Conservation (phyloP, 1,140 invertebrate genomes). For the Campodea augens region DNA sequence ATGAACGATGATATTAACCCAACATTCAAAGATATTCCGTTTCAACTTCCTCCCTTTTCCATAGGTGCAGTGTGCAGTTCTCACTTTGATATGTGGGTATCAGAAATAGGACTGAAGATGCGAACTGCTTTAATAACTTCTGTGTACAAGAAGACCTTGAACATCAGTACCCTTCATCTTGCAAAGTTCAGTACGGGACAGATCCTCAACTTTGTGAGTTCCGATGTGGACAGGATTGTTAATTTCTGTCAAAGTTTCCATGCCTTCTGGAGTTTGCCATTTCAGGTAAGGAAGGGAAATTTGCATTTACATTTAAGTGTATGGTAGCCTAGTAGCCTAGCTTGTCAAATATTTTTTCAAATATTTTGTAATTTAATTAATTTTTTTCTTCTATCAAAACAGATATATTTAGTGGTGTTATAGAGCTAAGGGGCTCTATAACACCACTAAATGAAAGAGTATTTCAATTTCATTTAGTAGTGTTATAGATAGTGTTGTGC, state of each 20-base stretch:
- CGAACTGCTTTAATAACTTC: constrained; percentile 59
- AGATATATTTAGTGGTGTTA: too few relatives aligned
- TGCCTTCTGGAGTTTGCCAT: constrained; percentile 87
- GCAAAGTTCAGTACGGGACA: constrained; percentile 43
- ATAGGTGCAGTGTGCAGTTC: constrained; percentile 51
- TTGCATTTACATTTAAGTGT: background rate
- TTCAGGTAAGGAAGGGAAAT: constrained; percentile 41
- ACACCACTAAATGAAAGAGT: too few relatives aligned
- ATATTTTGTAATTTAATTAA: too few relatives aligned
- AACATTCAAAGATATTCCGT: too few relatives aligned
- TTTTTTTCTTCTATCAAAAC: too few relatives aligned
- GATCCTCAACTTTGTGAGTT: constrained; percentile 93
- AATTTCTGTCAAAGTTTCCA: constrained; percentile 94
- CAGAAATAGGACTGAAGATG: constrained; percentile 69
- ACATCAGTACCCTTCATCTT: constrained; percentile 26
- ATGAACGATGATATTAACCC: too few relatives aligned
- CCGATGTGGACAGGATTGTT: constrained; percentile 82
- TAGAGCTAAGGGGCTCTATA: too few relatives aligned
- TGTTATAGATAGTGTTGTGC: too few relatives aligned
- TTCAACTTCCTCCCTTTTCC: too few relatives aligned
- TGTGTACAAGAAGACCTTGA: constrained; percentile 70
- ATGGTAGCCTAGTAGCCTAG: too few relatives aligned
- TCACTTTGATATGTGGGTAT: constrained; percentile 80
- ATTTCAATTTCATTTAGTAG: too few relatives aligned
- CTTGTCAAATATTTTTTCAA: too few relatives aligned